These are phyloP conservation scores for Pseudoatta argentina DNA, from an alignment of 1,140 invertebrate species.

Conservation along the genomic window DNA sequence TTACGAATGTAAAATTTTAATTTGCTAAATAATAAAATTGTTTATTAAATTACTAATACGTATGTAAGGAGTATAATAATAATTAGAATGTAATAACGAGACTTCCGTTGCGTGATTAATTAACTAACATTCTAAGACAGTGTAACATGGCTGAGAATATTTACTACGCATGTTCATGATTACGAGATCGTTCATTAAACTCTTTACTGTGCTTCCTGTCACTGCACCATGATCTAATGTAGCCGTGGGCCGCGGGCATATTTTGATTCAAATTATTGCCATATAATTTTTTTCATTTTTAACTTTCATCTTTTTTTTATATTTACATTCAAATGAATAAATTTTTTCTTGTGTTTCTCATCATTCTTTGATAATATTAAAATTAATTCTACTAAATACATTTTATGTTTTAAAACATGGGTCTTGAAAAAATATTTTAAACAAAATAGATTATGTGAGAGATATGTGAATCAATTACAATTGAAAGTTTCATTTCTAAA, in stretches of 20 bases:
- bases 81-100: too few species aligned
- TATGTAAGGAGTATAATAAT: not conserved
- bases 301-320: not conserved
- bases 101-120: slow-evolving; percentile 15
- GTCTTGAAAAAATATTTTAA: not conserved
- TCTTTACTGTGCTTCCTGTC: slow-evolving; percentile 29
- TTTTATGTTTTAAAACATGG: not conserved
- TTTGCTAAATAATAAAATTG: not conserved
- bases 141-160: not conserved
- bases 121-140: slow-evolving; percentile 2
- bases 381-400: not conserved
- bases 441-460: not conserved
- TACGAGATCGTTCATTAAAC: slow-evolving; percentile 58
- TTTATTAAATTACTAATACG: slow-evolving; percentile 16
- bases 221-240: slow-evolving; percentile 22
- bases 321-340: not conserved
- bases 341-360: not conserved
- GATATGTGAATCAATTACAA: not conserved
- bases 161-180: not conserved
- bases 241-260: not conserved
- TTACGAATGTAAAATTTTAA: not conserved
- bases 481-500: not conserved
- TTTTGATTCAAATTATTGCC: slow-evolving; percentile 34
- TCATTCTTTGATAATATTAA: not conserved
- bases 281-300: not conserved